Base-by-base conservation (phyloP, 2,113 vertebrate species). In the Struthio camelus region DNA sequence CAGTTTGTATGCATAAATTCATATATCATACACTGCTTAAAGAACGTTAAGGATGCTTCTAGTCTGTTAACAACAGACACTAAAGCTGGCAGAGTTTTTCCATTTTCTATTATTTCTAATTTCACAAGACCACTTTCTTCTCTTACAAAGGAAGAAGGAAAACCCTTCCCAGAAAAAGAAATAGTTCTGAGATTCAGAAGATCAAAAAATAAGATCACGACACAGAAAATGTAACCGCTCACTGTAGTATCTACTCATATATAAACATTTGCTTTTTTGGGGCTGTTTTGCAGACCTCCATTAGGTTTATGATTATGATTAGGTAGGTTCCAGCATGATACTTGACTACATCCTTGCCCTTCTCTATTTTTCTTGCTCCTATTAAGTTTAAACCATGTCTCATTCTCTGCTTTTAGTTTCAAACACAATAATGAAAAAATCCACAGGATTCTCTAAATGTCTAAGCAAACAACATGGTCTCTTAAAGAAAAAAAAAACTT, bases 191-290 rank as follows among this genome's bases (percentile, higher is more conserved):
- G 23, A 70, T 36, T 70, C 10, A 70, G 23, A 87, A 85, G 69
- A 40, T 32, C 8, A 9, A 46, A 64, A 54, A 11, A 48, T 13
- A 78, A 53, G 40, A 66, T 22, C 1, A 22, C 42, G 11, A 85
- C 59, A 82, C n/a, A 8, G 34, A 81, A 93, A 85, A 34, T 5
- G 44, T 30, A 44, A 46, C 19, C 19, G 44, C 13, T 62, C 42
- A 23, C 20, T 67, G 12, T 67, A 32, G 8, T 44, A 64, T 1
- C 7, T 51, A 50, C 3, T 91, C 0, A 0, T 54, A 22, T 6
- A 48, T 48, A 34, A 78, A 1, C 7, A 61, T 66, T 66, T 70
- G 19, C 5, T 48, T 87, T 87, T n/a, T 72, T 56, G 27, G 2
- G 84, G 53, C 5, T 79, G 13, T 65, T 93, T 67, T 16, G 75